These are phyloP conservation scores for Micronycteris hirsuta DNA, from an alignment of 2,113 vertebrate genomes.

Conservation along the genomic window DNA sequence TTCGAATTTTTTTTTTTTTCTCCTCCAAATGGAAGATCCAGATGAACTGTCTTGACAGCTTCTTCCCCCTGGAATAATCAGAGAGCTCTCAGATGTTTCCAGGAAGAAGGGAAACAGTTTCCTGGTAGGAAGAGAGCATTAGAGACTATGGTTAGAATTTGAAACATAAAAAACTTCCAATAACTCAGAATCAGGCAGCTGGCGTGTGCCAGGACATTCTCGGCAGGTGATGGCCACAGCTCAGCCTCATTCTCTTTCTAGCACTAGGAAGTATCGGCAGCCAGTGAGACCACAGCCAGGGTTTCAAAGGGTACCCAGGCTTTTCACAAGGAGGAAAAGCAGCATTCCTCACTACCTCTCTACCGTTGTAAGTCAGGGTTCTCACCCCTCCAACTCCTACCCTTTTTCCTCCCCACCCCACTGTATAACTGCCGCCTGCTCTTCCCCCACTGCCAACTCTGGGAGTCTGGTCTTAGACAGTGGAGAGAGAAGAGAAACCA, in stretches of 20 bases:
- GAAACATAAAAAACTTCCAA: conserved; percentile 41
- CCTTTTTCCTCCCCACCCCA: not conserved
- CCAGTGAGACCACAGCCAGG: not conserved
- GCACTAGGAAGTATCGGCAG: not conserved
- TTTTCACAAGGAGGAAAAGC: not conserved
- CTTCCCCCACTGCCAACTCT: not conserved
- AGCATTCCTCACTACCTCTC: not conserved
- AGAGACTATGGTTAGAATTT: not conserved
- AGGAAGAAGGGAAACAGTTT: not conserved
- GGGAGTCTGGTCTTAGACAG: not conserved
- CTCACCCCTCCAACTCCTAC: not conserved
- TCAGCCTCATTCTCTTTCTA: not conserved
- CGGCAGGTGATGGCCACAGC: conserved; percentile 33
- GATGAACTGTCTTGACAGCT: not conserved
- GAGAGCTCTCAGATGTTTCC: not conserved
- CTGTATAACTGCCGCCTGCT: not conserved
- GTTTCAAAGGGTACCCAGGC: not conserved
- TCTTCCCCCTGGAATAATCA: not conserved
- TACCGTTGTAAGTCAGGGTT: not conserved
- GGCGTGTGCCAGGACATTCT: not conserved
- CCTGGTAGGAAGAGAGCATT: not conserved
- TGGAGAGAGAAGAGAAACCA: not conserved
- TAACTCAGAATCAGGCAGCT: conserved; percentile 25
- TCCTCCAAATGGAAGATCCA: not conserved
- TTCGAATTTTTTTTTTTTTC: not conserved